Base-by-base conservation (phyloP, 2,113 vertebrate species). In the Sylvia atricapilla region DNA sequence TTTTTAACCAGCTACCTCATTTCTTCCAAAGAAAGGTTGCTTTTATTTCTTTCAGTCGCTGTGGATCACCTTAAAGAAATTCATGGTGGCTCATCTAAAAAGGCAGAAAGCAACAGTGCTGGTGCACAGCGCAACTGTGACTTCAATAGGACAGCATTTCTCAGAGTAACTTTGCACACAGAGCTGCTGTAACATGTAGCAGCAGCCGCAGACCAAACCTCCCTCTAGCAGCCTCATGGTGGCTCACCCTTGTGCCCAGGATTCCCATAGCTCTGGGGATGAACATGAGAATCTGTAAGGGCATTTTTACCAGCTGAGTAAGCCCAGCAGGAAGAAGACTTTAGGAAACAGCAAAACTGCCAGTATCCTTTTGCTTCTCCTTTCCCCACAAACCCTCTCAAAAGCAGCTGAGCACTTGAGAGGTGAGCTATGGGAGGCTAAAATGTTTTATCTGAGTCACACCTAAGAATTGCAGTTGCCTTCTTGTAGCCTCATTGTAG, bases 241-340 rank as follows among this genome's bases (percentile, higher is more conserved):
- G 33, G n/a, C 47, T n/a, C 1, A 0, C 35, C 19, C 31, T 10
- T 0, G 0, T 37, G 25, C 46, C 31, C 43, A 13, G 66, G 39
- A 39, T 63, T 77, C 74, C 63, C 6, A 13, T 27, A 90, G 74
- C 39, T 62, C 43, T 49, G 64, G 53, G 46, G 16, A 70, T 43
- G 30, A 55, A 30, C 0, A 70, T 43, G 30, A 55, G 33, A 0
- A 1, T 15, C 39, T 25, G 22, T 31, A 73, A 77, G 24, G 9
- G 2, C 31, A 15, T 87, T 69, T 84, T 56, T 52, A 56, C 50
- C 73, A 74, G 31, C 43, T 56, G 80, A 86, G 49, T 23, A 69
- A 70, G 47, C 20, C 30, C 33, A 63, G 55, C 4, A 7, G 41
- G 39, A 59, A 81, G 56, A 88, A 47, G 81, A 53, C 25, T 64